Percentiles rank a stretch among this genome's conserved stretches.
Evolutionary conservation across 2,113 vertebrate species (phyloP).

Genomic region (Miniopterus natalensis): DNA sequence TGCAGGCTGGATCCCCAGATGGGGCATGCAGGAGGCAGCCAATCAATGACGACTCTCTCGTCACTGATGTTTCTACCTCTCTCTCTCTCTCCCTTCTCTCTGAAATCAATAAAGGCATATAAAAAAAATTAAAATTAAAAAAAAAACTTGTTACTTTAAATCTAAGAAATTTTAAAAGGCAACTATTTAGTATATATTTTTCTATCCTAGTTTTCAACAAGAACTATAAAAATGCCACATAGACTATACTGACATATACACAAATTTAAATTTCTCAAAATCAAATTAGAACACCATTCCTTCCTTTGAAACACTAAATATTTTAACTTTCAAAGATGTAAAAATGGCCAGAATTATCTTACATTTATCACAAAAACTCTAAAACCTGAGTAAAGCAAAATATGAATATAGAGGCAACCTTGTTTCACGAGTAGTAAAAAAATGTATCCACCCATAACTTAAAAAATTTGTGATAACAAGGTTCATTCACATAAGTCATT

Average conservation of each 20-base stretch:
- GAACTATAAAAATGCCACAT: background rate
- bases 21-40: no score
- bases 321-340: background rate
- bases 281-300: background rate
- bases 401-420: background rate
- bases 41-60: no score
- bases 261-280: background rate
- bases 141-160: background rate
- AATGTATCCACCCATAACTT: background rate
- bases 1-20: no score
- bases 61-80: no score
- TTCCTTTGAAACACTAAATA: constrained; percentile 29
- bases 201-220: background rate
- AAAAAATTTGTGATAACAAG: background rate
- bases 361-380: background rate
- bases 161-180: constrained; percentile 14
- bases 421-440: background rate
- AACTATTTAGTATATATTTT: background rate
- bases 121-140: no score
- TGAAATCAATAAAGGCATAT: no score
- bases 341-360: background rate
- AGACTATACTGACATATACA: background rate
- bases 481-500: background rate
- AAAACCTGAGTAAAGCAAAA: constrained; percentile 43
- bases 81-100: no score